phyloP scores from a whole-genome alignment of 2,888 invertebrate species.

The Operophtera brumata region DNA sequence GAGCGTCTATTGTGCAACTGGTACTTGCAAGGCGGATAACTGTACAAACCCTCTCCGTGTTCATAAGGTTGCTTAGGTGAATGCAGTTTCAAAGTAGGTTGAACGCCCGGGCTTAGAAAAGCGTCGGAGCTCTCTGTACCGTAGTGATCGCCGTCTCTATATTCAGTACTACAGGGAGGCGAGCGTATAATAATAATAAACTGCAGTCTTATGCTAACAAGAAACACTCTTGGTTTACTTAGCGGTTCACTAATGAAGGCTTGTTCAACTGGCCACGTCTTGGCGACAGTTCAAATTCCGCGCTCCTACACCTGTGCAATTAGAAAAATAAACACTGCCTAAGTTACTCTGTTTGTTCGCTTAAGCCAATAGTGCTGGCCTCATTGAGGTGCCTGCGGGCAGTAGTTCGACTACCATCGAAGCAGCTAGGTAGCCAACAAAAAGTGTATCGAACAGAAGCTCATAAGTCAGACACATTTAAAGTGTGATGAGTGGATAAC shows the following conservation, averaged over 20 bases:
- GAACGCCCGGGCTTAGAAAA: conserved; percentile 47
- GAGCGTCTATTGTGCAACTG: conserved; percentile 21
- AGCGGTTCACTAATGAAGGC: conserved; percentile 43
- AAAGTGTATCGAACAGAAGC: conserved; percentile 50
- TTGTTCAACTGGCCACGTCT: conserved; percentile 27
- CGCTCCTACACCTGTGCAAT: conserved; percentile 51
- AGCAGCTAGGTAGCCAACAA: conserved; percentile 30
- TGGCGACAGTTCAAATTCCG: conserved; percentile 48
- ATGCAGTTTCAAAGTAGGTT: conserved; percentile 53
- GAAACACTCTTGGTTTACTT: conserved; percentile 32
- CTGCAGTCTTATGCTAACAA: conserved; percentile 18
- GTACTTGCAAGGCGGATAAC: conserved; percentile 34
- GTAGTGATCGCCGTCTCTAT: conserved; percentile 37
- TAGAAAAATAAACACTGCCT: conserved; percentile 57
- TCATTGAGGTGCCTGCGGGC: conserved; percentile 55
- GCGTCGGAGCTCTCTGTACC: conserved; percentile 38
- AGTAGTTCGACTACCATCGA: conserved; percentile 38
- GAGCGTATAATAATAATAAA: conserved; percentile 1
- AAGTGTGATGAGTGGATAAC: conserved; percentile 46
- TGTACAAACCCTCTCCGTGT: conserved; percentile 32
- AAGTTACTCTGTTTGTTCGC: conserved; percentile 57
- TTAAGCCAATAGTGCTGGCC: conserved; percentile 62
- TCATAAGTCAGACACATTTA: conserved; percentile 42
- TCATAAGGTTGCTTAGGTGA: conserved; percentile 39
- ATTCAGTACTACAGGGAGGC: conserved; percentile 11